Percentiles rank a stretch among this genome's conserved stretches.
These are phyloP conservation scores for Invenusta paracnida DNA, from an alignment of 2,888 invertebrate genomes.

Conservation along the genomic window DNA sequence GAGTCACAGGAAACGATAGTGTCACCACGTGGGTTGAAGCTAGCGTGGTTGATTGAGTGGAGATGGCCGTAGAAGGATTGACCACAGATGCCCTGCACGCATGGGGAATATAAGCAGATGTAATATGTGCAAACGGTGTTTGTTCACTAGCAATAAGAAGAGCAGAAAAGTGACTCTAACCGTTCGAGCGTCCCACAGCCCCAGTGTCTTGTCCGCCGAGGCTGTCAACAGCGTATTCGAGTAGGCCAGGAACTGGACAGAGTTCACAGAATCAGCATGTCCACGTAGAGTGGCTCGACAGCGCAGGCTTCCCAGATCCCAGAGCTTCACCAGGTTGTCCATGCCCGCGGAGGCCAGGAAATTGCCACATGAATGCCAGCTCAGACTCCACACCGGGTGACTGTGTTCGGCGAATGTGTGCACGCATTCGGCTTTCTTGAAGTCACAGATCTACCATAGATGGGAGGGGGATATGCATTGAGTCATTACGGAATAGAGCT, in stretches of 20 bases:
- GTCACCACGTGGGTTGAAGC: constrained; percentile 58
- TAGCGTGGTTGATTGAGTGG: constrained; percentile 58
- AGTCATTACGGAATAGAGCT: not conserved
- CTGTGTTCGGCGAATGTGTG: constrained; percentile 60
- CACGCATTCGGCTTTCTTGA: constrained; percentile 57
- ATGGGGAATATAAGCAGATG: not conserved
- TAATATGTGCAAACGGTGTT: too few relatives aligned
- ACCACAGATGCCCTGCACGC: constrained; percentile 39
- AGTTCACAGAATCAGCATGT: constrained; percentile 60
- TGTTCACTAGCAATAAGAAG: not conserved
- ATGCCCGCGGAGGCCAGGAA: constrained; percentile 60
- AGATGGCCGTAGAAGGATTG: constrained; percentile 54
- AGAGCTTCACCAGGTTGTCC: constrained; percentile 54
- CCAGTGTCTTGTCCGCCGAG: constrained; percentile 60
- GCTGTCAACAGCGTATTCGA: constrained; percentile 59
- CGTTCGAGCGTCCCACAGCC: constrained; percentile 60
- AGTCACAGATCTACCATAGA: constrained; percentile 55
- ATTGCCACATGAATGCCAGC: constrained; percentile 60
- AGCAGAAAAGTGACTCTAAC: too few relatives aligned
- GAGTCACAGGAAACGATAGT: constrained; percentile 60
- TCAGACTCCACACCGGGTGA: constrained; percentile 60
- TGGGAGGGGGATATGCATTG: not conserved
- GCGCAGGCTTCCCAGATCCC: constrained; percentile 50
- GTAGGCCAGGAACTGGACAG: constrained; percentile 58
- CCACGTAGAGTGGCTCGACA: constrained; percentile 59